These are phyloP conservation scores for Cichlasoma orientale DNA, from an alignment of 2,797 vertebrate species.

Conservation along the genomic window DNA sequence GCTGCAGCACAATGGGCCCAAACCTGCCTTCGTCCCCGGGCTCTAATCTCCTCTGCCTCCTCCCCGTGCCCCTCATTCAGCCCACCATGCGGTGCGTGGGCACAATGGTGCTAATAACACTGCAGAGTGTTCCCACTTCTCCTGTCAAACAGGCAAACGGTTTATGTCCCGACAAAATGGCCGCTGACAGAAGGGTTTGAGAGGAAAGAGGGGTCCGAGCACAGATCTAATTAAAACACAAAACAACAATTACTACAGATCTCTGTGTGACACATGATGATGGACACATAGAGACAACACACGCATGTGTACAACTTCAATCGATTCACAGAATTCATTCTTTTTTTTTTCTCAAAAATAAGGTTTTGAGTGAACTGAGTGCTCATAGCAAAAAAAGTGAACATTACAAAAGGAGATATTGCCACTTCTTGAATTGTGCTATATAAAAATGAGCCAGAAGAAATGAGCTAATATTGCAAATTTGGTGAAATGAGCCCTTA, in stretches of 20 bases:
- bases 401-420: background rate
- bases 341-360: background rate
- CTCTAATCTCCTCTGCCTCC: conserved; percentile 49
- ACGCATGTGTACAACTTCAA: background rate
- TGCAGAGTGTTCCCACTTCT: conserved; percentile 5
- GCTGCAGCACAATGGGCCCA: conserved; percentile 49
- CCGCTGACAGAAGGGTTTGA: conserved; percentile 25
- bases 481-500: background rate
- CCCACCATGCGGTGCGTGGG: conserved; percentile 37
- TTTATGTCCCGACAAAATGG: conserved; percentile 28
- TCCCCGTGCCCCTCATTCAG: conserved; percentile 29
- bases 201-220: conserved; percentile 19
- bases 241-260: conserved; percentile 49
- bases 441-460: background rate
- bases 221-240: conserved; percentile 63
- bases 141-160: conserved; percentile 12
- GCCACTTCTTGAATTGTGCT: background rate
- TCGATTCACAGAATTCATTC: background rate
- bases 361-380: background rate
- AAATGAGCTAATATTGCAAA: background rate
- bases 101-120: conserved; percentile 52
- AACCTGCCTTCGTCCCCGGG: conserved; percentile 57
- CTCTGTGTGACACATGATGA: conserved; percentile 15
- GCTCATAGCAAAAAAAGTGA: background rate
- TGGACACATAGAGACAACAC: background rate